Conservation (phyloP, 2,888 invertebrate genomes). For the Diloba caeruleocephala region DNA sequence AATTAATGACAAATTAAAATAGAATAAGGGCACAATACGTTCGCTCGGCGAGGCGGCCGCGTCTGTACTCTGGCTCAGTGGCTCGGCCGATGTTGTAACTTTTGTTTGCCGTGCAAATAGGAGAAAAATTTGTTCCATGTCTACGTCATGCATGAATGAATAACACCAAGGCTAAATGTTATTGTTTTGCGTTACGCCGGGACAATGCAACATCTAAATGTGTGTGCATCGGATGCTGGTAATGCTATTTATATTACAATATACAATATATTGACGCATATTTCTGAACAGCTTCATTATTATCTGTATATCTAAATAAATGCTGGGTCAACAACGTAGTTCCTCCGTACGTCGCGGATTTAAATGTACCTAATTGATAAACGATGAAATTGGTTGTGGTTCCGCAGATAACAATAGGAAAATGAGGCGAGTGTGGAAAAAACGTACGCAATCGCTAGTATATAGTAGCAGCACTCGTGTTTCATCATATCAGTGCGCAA, state of each 20-base stretch:
- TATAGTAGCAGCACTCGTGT: too few species aligned
- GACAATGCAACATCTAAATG: slow-evolving; percentile 64
- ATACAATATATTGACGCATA: too few species aligned
- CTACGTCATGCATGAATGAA: slow-evolving; percentile 82
- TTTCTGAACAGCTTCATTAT: too few species aligned
- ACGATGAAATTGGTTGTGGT: slow-evolving; percentile 28
- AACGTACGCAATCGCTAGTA: too few species aligned
- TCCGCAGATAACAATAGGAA: slow-evolving; percentile 28
- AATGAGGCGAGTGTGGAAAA: slow-evolving; percentile 39
- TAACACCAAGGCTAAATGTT: slow-evolving; percentile 79
- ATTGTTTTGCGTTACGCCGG: slow-evolving; percentile 70
- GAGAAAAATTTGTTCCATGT: slow-evolving; percentile 81
- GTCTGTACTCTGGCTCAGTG: slow-evolving; percentile 67
- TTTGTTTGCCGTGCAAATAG: slow-evolving; percentile 81
- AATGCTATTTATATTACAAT: slow-evolving; percentile 39
- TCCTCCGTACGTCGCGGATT: slow-evolving; percentile 22
- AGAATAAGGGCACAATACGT: slow-evolving; percentile 67
- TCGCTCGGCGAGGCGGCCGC: slow-evolving; percentile 70
- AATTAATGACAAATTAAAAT: slow-evolving; percentile 65
- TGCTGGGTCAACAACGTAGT: slow-evolving; percentile 6
- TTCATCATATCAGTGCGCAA: too few species aligned
- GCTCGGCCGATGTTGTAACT: slow-evolving; percentile 69
- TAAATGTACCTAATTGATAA: slow-evolving; percentile 34
- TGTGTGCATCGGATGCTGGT: slow-evolving; percentile 44
- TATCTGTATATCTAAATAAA: slow-evolving; percentile 23